Conservation (phyloP, 2,113 vertebrate species). For the Peromyscus polionotus region DNA sequence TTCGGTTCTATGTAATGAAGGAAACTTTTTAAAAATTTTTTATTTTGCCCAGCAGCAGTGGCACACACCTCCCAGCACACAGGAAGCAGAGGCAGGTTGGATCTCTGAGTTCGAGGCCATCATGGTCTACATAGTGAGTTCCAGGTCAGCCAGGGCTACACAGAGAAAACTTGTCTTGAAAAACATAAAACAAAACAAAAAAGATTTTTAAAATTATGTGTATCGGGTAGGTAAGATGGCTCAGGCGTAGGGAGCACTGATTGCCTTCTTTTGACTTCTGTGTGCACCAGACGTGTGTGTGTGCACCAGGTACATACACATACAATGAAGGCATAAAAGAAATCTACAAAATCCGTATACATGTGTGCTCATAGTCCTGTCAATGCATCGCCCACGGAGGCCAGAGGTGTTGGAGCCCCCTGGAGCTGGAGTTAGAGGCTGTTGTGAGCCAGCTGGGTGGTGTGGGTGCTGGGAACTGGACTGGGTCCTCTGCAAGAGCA, state of each 20-base stretch:
- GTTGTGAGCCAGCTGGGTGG: not conserved
- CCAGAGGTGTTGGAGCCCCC: not conserved
- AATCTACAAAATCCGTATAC: not conserved
- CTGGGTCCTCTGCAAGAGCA: not conserved
- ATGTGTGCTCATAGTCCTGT: not conserved
- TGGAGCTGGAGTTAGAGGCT: not conserved
- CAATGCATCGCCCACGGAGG: not conserved
- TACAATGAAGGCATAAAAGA: not conserved
- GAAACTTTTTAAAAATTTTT: not conserved
- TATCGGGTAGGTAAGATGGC: not conserved
- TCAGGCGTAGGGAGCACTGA: not conserved
- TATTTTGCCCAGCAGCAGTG: too few species aligned
- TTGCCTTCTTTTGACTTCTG: too few species aligned
- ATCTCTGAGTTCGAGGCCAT: too few species aligned
- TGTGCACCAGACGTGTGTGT: too few species aligned
- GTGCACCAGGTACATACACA: too few species aligned
- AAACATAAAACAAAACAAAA: not conserved
- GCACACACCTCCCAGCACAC: too few species aligned
- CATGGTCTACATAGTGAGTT: too few species aligned
- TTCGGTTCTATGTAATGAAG: not conserved
- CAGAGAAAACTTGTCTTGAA: too few species aligned
- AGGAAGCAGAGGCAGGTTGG: too few species aligned
- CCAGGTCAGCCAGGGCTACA: too few species aligned
- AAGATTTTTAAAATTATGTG: not conserved
- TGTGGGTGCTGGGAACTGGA: not conserved